These are phyloP conservation scores for Xestia c-nigrum DNA, from an alignment of 2,888 invertebrate genomes.

Conservation along the genomic window DNA sequence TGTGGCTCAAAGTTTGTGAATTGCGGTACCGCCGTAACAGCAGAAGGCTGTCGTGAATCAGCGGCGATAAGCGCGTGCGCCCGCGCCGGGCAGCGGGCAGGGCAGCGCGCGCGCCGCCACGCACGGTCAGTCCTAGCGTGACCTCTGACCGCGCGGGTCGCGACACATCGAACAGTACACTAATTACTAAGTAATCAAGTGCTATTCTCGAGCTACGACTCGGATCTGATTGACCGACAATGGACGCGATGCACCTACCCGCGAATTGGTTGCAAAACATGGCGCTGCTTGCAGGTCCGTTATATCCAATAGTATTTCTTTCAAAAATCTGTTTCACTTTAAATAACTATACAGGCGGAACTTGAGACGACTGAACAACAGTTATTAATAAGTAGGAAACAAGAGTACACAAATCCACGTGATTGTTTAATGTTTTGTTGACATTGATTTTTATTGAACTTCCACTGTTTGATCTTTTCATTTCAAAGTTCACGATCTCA, in stretches of 20 bases:
- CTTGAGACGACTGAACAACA: neutral
- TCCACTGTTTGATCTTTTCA: neutral
- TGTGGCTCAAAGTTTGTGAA: conserved; percentile 45
- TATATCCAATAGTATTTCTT: conserved; percentile 5
- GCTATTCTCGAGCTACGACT: conserved; percentile 14
- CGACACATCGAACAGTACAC: conserved; percentile 41
- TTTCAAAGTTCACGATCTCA: neutral
- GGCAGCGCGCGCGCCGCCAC: conserved; percentile 53
- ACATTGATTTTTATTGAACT: neutral
- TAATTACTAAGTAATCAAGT: conserved; percentile 35
- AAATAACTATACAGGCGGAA: neutral
- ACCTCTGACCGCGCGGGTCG: conserved; percentile 85
- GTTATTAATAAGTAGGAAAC: neutral
- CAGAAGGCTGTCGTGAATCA: conserved; percentile 76
- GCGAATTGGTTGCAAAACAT: conserved; percentile 80
- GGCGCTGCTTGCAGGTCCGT: conserved; percentile 78
- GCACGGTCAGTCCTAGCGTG: conserved; percentile 77
- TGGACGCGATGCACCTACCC: conserved; percentile 76
- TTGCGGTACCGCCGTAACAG: conserved; percentile 49
- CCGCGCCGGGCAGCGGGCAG: conserved; percentile 48
- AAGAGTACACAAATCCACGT: neutral
- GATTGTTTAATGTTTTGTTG: conserved; percentile 11
- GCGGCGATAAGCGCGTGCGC: conserved; percentile 75
- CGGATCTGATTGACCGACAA: conserved; percentile 51
- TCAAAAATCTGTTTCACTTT: neutral